phyloP scores from a whole-genome alignment of 2,888 invertebrate species.

The Drosophila prolongata region DNA sequence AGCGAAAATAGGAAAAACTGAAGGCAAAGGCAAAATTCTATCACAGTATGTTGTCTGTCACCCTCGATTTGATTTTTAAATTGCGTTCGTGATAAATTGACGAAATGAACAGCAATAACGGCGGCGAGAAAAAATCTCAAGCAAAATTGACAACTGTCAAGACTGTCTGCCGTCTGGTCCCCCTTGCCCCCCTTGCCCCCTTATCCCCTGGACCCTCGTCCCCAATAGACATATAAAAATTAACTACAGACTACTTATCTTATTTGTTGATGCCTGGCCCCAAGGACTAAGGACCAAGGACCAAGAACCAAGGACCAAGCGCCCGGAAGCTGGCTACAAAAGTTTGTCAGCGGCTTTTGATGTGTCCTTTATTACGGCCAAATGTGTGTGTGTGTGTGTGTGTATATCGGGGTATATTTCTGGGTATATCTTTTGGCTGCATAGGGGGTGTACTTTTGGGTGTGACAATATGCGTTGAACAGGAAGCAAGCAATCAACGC shows the following conservation, averaged over 20 bases:
- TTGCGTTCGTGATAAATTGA: constrained; percentile 82
- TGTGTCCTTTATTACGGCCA: constrained; percentile 12
- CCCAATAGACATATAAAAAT: constrained; percentile 78
- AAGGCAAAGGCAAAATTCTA: constrained; percentile 65
- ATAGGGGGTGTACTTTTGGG: background rate
- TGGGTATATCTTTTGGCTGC: background rate
- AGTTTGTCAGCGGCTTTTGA: constrained; percentile 44
- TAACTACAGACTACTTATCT: constrained; percentile 81
- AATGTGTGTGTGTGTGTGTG: constrained; percentile 2
- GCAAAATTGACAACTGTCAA: constrained; percentile 79
- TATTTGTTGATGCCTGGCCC: constrained; percentile 67
- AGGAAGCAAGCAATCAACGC: constrained; percentile 71
- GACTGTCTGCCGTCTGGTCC: constrained; percentile 41
- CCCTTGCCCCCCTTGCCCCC: background rate
- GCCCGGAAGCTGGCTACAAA: constrained; percentile 21
- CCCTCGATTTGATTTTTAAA: constrained; percentile 82
- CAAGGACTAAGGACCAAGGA: background rate
- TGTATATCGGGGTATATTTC: constrained; percentile 4
- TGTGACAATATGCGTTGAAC: constrained; percentile 38
- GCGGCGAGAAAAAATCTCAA: constrained; percentile 28
- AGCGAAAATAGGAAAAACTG: constrained; percentile 18
- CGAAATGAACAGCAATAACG: constrained; percentile 80
- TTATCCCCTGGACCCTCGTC: constrained; percentile 22
- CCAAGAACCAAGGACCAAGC: constrained; percentile 7
- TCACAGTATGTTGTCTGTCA: constrained; percentile 80